phyloP scores from a whole-genome alignment of 1,140 invertebrate species.

The Nasonia giraulti region DNA sequence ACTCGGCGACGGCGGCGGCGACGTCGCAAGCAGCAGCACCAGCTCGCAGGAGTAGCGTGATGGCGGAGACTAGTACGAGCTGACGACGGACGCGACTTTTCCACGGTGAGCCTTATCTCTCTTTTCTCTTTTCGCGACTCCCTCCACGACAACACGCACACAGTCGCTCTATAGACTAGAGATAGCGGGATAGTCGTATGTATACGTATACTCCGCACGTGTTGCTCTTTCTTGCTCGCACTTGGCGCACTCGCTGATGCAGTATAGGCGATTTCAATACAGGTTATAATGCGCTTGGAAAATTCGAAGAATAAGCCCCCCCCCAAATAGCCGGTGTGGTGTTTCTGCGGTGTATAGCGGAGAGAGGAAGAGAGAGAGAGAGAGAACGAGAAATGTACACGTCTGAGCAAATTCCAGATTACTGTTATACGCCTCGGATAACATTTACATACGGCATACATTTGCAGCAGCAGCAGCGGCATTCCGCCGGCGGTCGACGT shows the following conservation, averaged over 20 bases:
- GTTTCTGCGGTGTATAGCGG: no score
- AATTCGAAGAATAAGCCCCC: background rate
- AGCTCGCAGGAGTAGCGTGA: background rate
- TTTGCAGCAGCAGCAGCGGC: constrained; percentile 48
- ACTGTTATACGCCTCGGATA: constrained; percentile 64
- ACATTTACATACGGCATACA: constrained; percentile 70
- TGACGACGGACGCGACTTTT: background rate
- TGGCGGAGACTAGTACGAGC: background rate
- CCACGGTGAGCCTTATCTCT: background rate
- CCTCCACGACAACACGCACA: no score
- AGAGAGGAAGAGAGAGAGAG: no score
- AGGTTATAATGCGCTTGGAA: background rate
- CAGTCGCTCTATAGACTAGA: background rate
- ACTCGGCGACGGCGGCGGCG: background rate
- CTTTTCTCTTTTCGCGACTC: no score
- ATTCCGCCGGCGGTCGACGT: constrained; percentile 48
- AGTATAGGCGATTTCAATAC: background rate
- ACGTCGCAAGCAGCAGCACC: background rate
- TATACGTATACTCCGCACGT: background rate
- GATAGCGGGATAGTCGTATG: background rate
- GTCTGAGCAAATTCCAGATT: constrained; percentile 70
- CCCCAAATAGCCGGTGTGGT: background rate
- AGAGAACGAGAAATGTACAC: constrained; percentile 57
- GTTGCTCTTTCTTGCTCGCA: background rate
- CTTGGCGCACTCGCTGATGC: background rate